These are phyloP conservation scores for Polymixis lichenea DNA, from an alignment of 2,888 invertebrate genomes.

Conservation along the genomic window DNA sequence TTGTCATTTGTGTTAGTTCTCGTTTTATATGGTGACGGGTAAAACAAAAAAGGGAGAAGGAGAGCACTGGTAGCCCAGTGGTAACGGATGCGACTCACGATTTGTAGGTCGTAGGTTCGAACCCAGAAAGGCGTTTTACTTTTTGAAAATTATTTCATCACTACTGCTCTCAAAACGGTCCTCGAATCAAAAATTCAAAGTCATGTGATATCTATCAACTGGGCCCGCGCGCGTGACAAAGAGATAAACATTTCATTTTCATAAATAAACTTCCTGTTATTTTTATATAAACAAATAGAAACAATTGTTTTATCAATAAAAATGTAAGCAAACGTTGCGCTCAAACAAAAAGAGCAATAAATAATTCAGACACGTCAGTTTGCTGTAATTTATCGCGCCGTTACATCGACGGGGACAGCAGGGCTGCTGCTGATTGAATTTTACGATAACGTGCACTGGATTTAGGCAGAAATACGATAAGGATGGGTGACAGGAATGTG, in stretches of 20 bases:
- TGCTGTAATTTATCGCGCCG: slow-evolving; percentile 43
- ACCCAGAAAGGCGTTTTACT: no score
- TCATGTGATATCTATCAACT: background rate
- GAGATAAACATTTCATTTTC: background rate
- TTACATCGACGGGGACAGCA: slow-evolving; percentile 45
- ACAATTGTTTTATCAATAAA: slow-evolving; percentile 28
- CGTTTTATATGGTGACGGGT: background rate
- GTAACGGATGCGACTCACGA: no score
- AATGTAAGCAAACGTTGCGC: slow-evolving; percentile 37
- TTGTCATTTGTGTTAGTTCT: background rate
- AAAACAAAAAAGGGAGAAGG: no score
- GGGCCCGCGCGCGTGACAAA: background rate
- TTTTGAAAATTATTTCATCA: no score
- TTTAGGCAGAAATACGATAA: slow-evolving; percentile 24
- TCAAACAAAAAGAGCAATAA: slow-evolving; percentile 53
- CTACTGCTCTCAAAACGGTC: no score
- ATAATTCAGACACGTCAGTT: slow-evolving; percentile 58
- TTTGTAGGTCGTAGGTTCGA: no score
- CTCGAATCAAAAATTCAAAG: no score
- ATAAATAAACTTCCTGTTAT: slow-evolving; percentile 14
- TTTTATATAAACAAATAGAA: slow-evolving; percentile 18
- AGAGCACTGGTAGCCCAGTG: no score
- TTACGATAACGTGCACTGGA: slow-evolving; percentile 25
- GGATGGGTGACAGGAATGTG: background rate
- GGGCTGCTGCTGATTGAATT: slow-evolving; percentile 40